These are phyloP conservation scores for Shinisaurus crocodilurus DNA, from an alignment of 2,113 vertebrate species.

Conservation along the genomic window DNA sequence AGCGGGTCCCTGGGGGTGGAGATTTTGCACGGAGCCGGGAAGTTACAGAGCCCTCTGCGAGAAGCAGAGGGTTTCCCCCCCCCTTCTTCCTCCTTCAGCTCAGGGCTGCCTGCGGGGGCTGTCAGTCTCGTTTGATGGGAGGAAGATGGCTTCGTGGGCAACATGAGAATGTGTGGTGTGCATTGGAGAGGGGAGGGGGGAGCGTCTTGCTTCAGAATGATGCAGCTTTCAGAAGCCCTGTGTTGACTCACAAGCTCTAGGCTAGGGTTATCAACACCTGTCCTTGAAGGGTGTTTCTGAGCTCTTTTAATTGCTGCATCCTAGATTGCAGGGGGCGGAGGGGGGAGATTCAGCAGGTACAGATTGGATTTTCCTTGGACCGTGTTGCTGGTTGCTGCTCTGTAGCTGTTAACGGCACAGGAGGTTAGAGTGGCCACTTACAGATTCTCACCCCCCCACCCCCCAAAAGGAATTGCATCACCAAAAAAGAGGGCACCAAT, in stretches of 20 bases:
- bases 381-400: neutral
- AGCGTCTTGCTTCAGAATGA: neutral
- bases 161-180: slow-evolving; percentile 9
- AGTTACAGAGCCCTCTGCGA: slow-evolving; percentile 15
- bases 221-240: slow-evolving; percentile 12
- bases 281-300: neutral
- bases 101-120: slow-evolving; percentile 40
- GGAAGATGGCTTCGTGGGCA: slow-evolving; percentile 31
- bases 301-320: neutral
- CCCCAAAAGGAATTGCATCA: too few species aligned
- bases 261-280: slow-evolving; percentile 13
- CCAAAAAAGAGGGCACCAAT: too few species aligned
- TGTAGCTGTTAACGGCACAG: neutral
- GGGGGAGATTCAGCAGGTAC: neutral
- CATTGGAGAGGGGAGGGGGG: neutral
- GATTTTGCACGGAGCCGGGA: slow-evolving; percentile 19
- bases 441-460: too few species aligned
- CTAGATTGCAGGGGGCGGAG: neutral
- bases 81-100: neutral
- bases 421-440: too few species aligned
- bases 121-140: slow-evolving; percentile 37
- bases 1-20: slow-evolving; percentile 12
- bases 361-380: neutral
- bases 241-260: slow-evolving; percentile 22
- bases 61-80: neutral